Base-by-base conservation (phyloP, 2,888 invertebrate species). In the Ectemnius continuus region DNA sequence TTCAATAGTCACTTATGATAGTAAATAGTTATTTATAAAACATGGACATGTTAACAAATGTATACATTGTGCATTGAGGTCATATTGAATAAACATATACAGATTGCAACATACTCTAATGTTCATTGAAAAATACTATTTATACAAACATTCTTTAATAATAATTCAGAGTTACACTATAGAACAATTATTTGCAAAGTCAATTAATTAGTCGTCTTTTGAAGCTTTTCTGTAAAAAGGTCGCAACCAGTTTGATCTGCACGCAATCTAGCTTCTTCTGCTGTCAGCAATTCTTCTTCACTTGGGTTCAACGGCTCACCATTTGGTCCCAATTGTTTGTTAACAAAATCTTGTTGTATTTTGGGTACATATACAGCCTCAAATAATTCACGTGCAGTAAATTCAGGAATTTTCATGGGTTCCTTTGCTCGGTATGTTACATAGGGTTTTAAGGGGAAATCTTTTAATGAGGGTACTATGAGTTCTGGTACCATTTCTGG, bases 401-500 rank as follows among this genome's bases (percentile, higher is more conserved):
- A 97, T 91, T 96, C 95, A 0, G 94, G 93, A 88, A 97, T 97
- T 13, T 93, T 91, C 0, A 98, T 94, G 70, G 52, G 0, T 16
- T 96, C 94, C 2, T 94, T 93, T 0, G 94, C 93, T 90, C 94
- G 94, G 90, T 99, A 99, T 0, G 98, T 97, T 0, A 99, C 99
- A 86, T 99, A 99, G 0, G 99, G 98, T 90, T 97, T 97, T 20
- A 99, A 91, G 91, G 95, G 92, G 87, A 95, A 99, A 80, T 93
- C 94, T 78, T 93, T 94, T 26, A 99, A 91, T 90, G 98, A 95
- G 0, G 99, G 99, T 2, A 99, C 98, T 70, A 99, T 94, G 16
- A 99, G 89, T 88, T 98, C 96, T 0, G 99, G 98, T 78, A 97
- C 94, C 95, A 95, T 97, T 92, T 99, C 98, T 0, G 96, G 95